Percentiles rank a stretch among this genome's conserved stretches.
phyloP scores from a whole-genome alignment of 2,113 vertebrate species.

The Varanus salvator region DNA sequence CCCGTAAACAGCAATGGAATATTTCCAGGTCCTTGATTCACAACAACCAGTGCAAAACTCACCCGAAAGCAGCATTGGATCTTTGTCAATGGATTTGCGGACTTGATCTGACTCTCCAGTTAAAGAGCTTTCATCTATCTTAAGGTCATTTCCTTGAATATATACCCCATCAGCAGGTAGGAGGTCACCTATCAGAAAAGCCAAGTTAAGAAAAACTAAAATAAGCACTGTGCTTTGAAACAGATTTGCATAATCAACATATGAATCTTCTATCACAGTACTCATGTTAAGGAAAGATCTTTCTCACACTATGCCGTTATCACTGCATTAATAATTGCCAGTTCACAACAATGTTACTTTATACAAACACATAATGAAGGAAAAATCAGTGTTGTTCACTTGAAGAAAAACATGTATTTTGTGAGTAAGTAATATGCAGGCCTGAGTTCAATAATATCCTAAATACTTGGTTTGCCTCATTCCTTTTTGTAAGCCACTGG shows the following conservation, averaged over 20 bases:
- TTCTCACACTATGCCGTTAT: background rate
- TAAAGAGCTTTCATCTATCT: conserved; percentile 98
- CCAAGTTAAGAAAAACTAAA: background rate
- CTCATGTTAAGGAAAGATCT: background rate
- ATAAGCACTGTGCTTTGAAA: background rate
- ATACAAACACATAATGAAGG: too few species aligned
- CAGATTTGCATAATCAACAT: background rate
- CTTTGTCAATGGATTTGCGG: conserved; percentile 92
- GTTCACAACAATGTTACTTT: background rate
- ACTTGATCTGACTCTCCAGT: conserved; percentile 99
- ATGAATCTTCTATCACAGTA: background rate
- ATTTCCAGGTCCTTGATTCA: background rate
- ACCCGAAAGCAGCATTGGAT: conserved; percentile 99
- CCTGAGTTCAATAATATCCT: background rate
- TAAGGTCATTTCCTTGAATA: conserved; percentile 97
- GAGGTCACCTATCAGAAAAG: conserved; percentile 86
- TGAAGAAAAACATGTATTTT: background rate
- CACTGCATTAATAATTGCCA: background rate
- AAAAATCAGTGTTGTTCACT: background rate
- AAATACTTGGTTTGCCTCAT: background rate
- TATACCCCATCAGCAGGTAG: conserved; percentile 94
- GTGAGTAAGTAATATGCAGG: background rate
- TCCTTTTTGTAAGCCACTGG: background rate
- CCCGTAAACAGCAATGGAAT: background rate
- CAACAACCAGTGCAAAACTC: conserved; percentile 41